phyloP scores from a whole-genome alignment of 2,888 invertebrate species.

The Pseudococcus jackbeardsleyi region DNA sequence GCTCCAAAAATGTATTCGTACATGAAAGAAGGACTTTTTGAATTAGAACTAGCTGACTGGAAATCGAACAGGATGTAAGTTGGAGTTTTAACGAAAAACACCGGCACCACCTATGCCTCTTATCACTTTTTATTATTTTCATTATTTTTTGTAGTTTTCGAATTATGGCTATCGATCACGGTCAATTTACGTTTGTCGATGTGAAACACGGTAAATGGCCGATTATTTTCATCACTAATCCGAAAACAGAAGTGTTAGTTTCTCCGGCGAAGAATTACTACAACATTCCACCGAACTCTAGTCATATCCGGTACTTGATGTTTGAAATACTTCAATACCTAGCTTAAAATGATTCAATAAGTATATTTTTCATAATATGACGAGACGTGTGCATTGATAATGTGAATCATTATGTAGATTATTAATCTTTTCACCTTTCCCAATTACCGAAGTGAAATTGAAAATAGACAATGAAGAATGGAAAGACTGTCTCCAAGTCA shows the following conservation, averaged over 20 bases:
- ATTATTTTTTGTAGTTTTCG: constrained; percentile 76
- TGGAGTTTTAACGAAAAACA: neutral
- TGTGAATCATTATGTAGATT: constrained; percentile 73
- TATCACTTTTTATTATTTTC: neutral
- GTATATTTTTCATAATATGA: neutral
- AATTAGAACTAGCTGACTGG: constrained; percentile 93
- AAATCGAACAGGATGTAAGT: constrained; percentile 85
- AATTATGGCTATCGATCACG: constrained; percentile 87
- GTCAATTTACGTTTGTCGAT: constrained; percentile 87
- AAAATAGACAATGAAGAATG: constrained; percentile 78
- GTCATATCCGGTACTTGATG: neutral
- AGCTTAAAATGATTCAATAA: neutral
- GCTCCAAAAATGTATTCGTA: constrained; percentile 88
- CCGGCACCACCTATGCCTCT: neutral
- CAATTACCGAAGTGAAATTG: constrained; percentile 77
- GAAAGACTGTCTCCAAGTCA: constrained; percentile 75
- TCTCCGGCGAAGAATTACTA: neutral
- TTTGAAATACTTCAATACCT: neutral
- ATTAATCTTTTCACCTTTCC: constrained; percentile 81
- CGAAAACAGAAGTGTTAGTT: constrained; percentile 82
- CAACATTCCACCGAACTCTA: neutral
- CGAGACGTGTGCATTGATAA: too few species aligned
- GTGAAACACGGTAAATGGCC: constrained; percentile 84
- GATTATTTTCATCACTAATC: constrained; percentile 86
- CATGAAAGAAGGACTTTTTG: constrained; percentile 85